Evolutionary conservation across 2,888 invertebrate genomes (phyloP).

Genomic region (Danaus chrysippus): DNA sequence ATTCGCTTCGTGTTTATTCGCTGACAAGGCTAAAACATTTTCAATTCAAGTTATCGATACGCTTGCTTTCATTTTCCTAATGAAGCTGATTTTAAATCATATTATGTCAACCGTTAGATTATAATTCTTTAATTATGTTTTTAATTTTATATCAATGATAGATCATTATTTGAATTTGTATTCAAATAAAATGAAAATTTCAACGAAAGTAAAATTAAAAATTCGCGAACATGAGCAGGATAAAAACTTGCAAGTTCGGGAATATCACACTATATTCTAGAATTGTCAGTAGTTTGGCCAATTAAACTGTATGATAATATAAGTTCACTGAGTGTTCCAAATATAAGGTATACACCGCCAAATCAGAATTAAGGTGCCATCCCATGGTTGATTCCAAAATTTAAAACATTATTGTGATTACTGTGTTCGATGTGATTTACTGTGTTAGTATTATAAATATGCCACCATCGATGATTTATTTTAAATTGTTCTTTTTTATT

Average conservation of each 20-base stretch:
- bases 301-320: too few species aligned
- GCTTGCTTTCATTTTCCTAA: background rate
- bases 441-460: too few species aligned
- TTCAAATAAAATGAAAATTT: background rate
- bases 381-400: too few species aligned
- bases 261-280: too few species aligned
- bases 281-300: too few species aligned
- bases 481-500: too few species aligned
- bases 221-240: background rate
- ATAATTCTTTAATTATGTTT: background rate
- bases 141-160: background rate
- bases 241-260: background rate
- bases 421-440: too few species aligned
- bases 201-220: conserved; percentile 3
- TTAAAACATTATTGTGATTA: too few species aligned
- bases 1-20: conserved; percentile 2
- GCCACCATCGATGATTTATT: too few species aligned
- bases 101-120: background rate
- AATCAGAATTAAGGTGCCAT: too few species aligned
- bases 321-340: too few species aligned
- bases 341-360: too few species aligned
- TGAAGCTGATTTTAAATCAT: background rate
- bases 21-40: background rate
- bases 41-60: background rate
- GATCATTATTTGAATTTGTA: conserved; percentile 1